Evolutionary conservation across 2,888 invertebrate species (phyloP), one percentile per base, ranked within the genome.

Genomic region (Yponomeuta plumbellus): DNA sequence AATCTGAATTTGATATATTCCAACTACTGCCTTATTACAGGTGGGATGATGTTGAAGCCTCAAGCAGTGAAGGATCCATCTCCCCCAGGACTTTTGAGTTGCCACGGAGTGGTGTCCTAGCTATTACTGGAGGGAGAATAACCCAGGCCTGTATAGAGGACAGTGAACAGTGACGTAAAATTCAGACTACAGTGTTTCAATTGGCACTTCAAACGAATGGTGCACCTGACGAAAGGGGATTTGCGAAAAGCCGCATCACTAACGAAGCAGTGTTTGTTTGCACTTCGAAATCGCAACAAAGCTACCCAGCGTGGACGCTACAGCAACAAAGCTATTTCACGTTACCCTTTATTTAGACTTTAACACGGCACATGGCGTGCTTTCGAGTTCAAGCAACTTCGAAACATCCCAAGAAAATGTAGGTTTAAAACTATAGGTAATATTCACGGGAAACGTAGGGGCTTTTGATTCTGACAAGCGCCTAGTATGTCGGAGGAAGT

Each of bases 201-300:
- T 76, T 73, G 72, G 74, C 70, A 71, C 74, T 77, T 73, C 73
- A 74, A 79, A 74, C 76, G 74, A 76, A 79, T 76, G 76, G 77
- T 75, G 73, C 77, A 78, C 75, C 75, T 75, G 79, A 74, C 79
- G 76, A 78, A 52, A 75, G 75, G 76, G 80, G 83, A 81, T 83
- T 82, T 80, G 73, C 71, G 72, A 73, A 80, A 80, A 79, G 76
- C 78, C 72, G 74, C 21, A 74, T 79, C 77, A 74, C 81, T 83
- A 84, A 84, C 82, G 83, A 85, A 83, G 76, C 76, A 70, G 74
- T 74, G 78, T 71, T 79, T 80, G 80, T 80, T 79, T 76, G 74
- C 70, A 70, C 75, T 74, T 73, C 70, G 73, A 70, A 72, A 74
- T 72, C 70, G 67, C 69, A 34, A 44, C 56, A 56, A 65, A 61